phyloP scores from a whole-genome alignment of 2,797 vertebrate genomes.

The Halcyon chelicuti region DNA sequence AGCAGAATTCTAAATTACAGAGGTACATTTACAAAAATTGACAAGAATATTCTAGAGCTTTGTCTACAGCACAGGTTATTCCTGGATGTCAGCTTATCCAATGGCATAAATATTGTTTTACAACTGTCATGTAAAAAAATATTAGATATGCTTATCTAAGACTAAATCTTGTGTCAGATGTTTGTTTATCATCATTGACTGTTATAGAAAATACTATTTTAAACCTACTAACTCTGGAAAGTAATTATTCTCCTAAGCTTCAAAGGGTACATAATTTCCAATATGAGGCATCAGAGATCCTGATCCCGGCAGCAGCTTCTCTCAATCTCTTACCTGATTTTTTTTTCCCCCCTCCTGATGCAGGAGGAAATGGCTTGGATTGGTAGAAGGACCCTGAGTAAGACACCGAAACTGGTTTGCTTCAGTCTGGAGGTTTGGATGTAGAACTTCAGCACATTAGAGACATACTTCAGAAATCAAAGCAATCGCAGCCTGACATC shows the following conservation, averaged over 20 bases:
- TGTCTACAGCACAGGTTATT: neutral
- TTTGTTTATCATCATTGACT: neutral
- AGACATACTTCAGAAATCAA: neutral
- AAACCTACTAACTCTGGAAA: conserved; percentile 3
- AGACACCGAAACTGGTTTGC: neutral
- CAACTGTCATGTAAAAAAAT: neutral
- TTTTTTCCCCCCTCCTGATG: neutral
- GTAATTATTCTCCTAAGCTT: neutral
- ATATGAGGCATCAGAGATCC: neutral
- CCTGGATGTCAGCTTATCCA: neutral
- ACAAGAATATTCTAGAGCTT: conserved; percentile 10
- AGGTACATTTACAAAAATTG: neutral
- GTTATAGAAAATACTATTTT: conserved; percentile 4
- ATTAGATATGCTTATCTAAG: neutral
- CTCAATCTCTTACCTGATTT: neutral
- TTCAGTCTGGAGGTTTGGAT: neutral
- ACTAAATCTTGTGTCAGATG: neutral
- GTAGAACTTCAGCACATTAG: neutral
- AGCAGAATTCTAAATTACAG: conserved; percentile 31
- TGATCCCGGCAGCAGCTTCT: neutral
- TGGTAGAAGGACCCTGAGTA: neutral
- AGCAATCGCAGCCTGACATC: neutral
- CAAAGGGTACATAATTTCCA: neutral
- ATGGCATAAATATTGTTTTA: conserved; percentile 8
- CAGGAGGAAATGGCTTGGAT: neutral